A percentile compares a stretch with the other conserved stretches of the same genome.
Evolutionary conservation across 2,888 invertebrate genomes (phyloP).

Genomic region (Melanophora roralis): DNA sequence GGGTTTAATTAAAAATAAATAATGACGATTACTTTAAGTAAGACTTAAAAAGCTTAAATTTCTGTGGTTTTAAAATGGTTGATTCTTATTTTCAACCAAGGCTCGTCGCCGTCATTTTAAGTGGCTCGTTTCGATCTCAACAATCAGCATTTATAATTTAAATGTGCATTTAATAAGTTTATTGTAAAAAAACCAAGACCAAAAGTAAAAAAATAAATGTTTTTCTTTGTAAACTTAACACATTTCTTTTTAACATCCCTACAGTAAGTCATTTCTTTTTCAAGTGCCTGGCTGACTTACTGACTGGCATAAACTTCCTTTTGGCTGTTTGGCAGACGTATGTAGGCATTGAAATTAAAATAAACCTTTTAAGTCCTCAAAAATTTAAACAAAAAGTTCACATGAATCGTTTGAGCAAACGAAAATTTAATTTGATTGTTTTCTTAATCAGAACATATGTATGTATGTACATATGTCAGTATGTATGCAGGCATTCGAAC

Average conservation of each 20-base stretch:
- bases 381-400: slow-evolving; percentile 25
- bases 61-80: no score
- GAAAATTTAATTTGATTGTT: slow-evolving; percentile 46
- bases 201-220: not conserved
- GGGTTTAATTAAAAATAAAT: no score
- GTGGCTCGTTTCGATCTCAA: slow-evolving; percentile 74
- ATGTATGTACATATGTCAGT: no score
- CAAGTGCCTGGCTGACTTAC: slow-evolving; percentile 41
- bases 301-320: slow-evolving; percentile 51
- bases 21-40: no score
- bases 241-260: slow-evolving; percentile 14
- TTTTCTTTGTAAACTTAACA: slow-evolving; percentile 3
- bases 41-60: no score
- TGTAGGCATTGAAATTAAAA: slow-evolving; percentile 31
- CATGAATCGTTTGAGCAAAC: slow-evolving; percentile 32
- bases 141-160: slow-evolving; percentile 17
- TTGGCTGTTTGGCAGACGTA: slow-evolving; percentile 36
- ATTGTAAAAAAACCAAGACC: not conserved
- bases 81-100: not conserved
- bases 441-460: slow-evolving; percentile 52
- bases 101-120: slow-evolving; percentile 61
- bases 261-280: slow-evolving; percentile 39
- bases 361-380: slow-evolving; percentile 5
- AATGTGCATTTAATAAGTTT: slow-evolving; percentile 46
- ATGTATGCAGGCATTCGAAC: slow-evolving; percentile 16